Conservation (phyloP, 2,113 vertebrate species). For the Pogonocichla stellata region DNA sequence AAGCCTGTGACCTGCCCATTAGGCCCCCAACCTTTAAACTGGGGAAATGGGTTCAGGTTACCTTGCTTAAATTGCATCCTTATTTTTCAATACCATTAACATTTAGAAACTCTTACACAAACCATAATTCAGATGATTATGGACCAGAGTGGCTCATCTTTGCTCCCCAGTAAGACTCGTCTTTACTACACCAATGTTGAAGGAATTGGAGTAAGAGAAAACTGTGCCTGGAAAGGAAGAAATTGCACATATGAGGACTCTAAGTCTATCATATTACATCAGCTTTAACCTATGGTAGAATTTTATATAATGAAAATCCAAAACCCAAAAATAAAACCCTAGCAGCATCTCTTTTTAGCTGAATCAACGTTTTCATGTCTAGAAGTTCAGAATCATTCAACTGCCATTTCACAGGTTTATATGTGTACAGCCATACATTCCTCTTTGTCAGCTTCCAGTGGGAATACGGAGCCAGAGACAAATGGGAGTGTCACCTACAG, state of each 20-base stretch:
- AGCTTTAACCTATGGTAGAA: background rate
- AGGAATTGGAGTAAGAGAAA: background rate
- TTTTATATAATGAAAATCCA: background rate
- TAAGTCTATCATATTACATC: background rate
- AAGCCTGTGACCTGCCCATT: background rate
- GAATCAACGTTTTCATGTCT: background rate
- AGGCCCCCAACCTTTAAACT: background rate
- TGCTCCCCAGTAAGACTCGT: background rate
- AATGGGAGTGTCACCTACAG: background rate
- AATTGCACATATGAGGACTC: background rate
- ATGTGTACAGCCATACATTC: background rate
- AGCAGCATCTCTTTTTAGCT: background rate
- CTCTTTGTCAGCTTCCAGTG: background rate
- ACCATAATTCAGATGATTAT: background rate
- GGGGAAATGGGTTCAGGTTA: background rate
- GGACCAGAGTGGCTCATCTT: background rate
- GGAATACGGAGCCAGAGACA: background rate
- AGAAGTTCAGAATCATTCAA: background rate
- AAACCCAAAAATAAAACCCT: background rate
- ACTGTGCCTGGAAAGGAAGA: background rate
- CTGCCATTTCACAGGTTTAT: background rate
- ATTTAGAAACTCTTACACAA: background rate
- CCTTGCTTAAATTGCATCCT: background rate
- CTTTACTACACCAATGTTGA: background rate
- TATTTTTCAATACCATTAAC: background rate